These are phyloP conservation scores for Drosophila neocordata DNA, from an alignment of 1,140 invertebrate species.

Conservation along the genomic window DNA sequence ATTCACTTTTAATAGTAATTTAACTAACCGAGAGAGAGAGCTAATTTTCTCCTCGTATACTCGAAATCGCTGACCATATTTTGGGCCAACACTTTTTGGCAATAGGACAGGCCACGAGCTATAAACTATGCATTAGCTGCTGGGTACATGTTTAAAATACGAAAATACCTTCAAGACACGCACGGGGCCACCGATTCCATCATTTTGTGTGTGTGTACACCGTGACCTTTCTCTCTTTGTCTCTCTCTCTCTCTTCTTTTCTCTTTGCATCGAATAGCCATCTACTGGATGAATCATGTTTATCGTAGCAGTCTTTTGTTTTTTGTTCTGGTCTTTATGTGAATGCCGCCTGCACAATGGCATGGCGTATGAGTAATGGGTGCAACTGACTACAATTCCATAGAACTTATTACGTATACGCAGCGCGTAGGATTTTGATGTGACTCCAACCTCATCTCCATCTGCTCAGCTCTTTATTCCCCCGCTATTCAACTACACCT, in stretches of 20 bases:
- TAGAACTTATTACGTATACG: conserved; percentile 78
- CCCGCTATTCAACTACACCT: not conserved
- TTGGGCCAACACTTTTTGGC: conserved; percentile 63
- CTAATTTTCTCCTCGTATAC: conserved; percentile 1
- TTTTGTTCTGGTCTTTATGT: conserved; percentile 69
- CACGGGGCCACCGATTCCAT: conserved; percentile 34
- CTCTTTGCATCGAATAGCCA: conserved; percentile 17
- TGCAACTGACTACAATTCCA: conserved; percentile 58
- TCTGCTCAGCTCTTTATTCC: not conserved
- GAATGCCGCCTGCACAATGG: conserved; percentile 64
- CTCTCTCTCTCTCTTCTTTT: conserved; percentile 2
- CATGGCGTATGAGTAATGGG: conserved; percentile 77
- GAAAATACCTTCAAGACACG: conserved; percentile 65
- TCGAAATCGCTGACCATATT: conserved; percentile 51
- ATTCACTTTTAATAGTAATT: no score
- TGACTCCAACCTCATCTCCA: conserved; percentile 32
- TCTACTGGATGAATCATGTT: conserved; percentile 4
- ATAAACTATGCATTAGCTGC: conserved; percentile 78
- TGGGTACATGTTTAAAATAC: conserved; percentile 73
- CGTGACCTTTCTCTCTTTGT: conserved; percentile 18
- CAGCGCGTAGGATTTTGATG: conserved; percentile 75
- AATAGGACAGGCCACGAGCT: conserved; percentile 46
- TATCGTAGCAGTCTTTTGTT: conserved; percentile 42
- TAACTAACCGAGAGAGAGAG: no score
- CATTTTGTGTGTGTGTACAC: conserved; percentile 48